phyloP scores from a whole-genome alignment of 1,140 invertebrate species.

The Camponotus floridanus region DNA sequence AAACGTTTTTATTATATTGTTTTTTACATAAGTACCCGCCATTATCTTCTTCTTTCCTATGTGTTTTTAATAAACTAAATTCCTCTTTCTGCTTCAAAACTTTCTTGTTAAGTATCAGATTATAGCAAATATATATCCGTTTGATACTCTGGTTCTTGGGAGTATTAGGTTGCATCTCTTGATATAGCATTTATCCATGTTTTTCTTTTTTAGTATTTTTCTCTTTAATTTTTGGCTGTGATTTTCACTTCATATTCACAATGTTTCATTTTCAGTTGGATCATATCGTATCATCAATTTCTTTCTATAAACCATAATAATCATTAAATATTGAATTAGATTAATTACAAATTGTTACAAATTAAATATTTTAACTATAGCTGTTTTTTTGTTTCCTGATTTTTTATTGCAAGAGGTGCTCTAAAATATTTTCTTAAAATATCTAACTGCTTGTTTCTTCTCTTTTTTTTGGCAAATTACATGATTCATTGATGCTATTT shows the following conservation, averaged over 20 bases:
- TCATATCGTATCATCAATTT: conserved; percentile 88
- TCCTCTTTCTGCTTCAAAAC: conserved; percentile 84
- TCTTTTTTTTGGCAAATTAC: conserved; percentile 85
- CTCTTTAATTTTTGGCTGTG: conserved; percentile 72
- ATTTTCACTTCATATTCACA: conserved; percentile 86
- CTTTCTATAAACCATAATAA: conserved; percentile 69
- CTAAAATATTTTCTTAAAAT: conserved; percentile 88
- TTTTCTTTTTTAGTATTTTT: conserved; percentile 81
- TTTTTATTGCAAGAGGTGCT: conserved; percentile 75
- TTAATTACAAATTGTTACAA: not conserved
- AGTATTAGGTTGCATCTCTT: conserved; percentile 75
- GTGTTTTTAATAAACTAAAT: conserved; percentile 88
- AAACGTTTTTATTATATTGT: not conserved
- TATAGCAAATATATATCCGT: conserved; percentile 89
- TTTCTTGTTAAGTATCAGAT: conserved; percentile 86
- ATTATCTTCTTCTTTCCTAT: conserved; percentile 80
- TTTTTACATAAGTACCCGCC: conserved; percentile 41
- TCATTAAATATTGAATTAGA: conserved; percentile 9
- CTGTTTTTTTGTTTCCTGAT: not conserved
- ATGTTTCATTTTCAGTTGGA: conserved; percentile 87
- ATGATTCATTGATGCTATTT: conserved; percentile 73
- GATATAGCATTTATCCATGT: conserved; percentile 76
- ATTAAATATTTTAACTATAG: conserved; percentile 57
- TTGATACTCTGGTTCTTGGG: conserved; percentile 86
- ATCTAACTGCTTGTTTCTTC: conserved; percentile 87